These are phyloP conservation scores for Chionomys nivalis DNA, from an alignment of 2,113 vertebrate species.

Conservation along the genomic window DNA sequence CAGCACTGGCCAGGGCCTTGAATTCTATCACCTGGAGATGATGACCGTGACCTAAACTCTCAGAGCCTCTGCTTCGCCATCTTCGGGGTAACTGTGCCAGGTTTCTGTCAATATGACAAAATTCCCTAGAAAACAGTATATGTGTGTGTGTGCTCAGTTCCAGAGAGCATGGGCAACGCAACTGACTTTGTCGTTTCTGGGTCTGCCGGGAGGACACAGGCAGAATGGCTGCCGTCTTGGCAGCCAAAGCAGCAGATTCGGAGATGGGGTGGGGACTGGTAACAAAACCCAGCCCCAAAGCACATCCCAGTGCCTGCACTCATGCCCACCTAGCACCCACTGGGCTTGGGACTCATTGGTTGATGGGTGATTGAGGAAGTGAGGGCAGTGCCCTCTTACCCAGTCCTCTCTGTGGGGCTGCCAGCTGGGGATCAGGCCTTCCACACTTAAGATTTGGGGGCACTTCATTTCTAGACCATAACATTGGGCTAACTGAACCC, in stretches of 20 bases:
- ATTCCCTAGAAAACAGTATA: background rate
- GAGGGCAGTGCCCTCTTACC: background rate
- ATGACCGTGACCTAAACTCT: background rate
- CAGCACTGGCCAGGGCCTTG: background rate
- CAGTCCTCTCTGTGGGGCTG: background rate
- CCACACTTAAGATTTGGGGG: background rate
- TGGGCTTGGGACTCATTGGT: background rate
- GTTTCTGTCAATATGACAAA: background rate
- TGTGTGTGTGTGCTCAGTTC: too few relatives aligned
- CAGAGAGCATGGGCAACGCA: background rate
- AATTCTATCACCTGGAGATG: background rate
- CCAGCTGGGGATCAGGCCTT: background rate
- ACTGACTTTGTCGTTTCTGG: background rate
- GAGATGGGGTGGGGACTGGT: background rate
- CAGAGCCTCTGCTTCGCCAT: background rate
- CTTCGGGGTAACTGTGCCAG: background rate
- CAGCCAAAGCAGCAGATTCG: background rate
- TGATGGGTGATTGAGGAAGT: background rate
- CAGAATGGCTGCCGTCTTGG: too few relatives aligned
- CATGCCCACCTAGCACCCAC: background rate
- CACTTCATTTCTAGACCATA: background rate
- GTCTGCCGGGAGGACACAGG: background rate
- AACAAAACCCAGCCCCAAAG: background rate
- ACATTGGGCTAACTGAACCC: background rate
- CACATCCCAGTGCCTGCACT: background rate